Conservation (phyloP, 2,113 vertebrate species). For the Origma solitaria region DNA sequence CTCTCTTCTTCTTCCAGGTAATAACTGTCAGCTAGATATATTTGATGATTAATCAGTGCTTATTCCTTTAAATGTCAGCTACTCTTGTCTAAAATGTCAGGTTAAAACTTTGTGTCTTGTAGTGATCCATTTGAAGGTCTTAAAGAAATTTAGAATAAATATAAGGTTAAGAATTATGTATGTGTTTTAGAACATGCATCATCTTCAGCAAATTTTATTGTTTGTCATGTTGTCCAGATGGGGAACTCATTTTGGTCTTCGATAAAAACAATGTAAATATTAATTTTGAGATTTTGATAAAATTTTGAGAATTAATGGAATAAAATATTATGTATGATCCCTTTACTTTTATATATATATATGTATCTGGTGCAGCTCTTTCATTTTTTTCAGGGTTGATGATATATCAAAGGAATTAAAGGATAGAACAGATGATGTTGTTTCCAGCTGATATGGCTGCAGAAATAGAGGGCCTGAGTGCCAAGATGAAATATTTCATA, state of each 20-base stretch:
- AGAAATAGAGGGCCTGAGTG: neutral
- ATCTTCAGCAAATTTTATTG: neutral
- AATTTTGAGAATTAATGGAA: neutral
- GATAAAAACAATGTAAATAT: neutral
- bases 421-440: neutral
- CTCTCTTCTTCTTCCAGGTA: neutral
- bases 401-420: neutral
- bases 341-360: no score
- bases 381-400: neutral
- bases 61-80: constrained; percentile 43
- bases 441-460: neutral
- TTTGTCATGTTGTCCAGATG: neutral
- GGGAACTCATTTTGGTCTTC: neutral
- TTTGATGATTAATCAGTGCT: constrained; percentile 22
- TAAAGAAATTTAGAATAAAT: neutral
- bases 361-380: neutral
- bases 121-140: neutral
- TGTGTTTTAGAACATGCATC: neutral
- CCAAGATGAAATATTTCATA: neutral
- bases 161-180: neutral
- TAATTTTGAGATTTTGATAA: neutral
- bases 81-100: constrained; percentile 32
- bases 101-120: neutral
- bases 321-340: neutral
- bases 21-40: neutral